Percentiles rank a stretch among this genome's conserved stretches.
Conservation (phyloP, 2,797 vertebrate genomes). For the Buceros bicornis region DNA sequence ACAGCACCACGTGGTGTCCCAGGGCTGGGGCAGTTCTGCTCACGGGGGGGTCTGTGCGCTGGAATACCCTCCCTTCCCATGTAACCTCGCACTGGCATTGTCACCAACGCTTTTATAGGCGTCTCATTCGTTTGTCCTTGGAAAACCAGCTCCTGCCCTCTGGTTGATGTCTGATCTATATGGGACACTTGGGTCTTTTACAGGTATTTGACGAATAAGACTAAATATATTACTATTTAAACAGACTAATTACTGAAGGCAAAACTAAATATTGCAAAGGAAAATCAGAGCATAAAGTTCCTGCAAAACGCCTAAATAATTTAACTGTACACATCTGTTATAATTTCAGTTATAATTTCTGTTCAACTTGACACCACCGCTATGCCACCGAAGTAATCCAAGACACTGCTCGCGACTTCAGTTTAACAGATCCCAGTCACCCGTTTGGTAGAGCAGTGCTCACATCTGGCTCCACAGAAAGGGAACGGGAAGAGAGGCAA, state of each 20-base stretch:
- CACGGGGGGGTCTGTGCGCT: fast-evolving
- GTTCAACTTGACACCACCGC: background rate
- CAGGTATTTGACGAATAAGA: background rate
- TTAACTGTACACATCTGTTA: background rate
- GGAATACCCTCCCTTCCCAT: too few species aligned
- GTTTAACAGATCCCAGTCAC: background rate
- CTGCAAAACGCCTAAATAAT: background rate
- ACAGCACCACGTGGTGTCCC: background rate
- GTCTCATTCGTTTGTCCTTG: background rate
- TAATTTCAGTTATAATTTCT: background rate
- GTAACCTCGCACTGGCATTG: fast-evolving
- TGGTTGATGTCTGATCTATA: background rate
- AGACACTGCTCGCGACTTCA: background rate
- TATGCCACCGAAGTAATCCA: background rate
- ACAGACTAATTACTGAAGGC: background rate
- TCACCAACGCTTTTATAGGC: background rate
- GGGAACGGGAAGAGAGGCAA: background rate
- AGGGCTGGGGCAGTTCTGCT: background rate
- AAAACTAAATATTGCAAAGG: background rate
- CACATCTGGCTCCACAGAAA: background rate
- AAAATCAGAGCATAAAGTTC: background rate
- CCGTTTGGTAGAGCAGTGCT: fast-evolving
- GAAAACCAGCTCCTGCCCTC: background rate
- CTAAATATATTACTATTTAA: background rate
- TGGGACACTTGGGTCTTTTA: background rate